Conservation (phyloP, 2,888 invertebrate species). For the Allacma fusca region DNA sequence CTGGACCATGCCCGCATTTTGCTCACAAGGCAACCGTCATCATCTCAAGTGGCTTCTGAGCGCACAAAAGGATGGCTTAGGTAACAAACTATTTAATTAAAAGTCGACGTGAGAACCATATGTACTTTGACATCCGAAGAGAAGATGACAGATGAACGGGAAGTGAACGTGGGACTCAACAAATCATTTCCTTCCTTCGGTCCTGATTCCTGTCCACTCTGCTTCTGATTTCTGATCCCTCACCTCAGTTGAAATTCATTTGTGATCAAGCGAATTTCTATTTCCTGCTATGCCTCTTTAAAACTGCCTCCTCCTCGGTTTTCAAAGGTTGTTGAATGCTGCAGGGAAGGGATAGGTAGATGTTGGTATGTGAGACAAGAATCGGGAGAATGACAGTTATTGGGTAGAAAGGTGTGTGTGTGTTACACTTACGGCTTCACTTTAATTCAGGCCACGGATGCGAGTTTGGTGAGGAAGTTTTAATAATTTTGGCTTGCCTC, state of each 20-base stretch:
- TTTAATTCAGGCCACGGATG: conserved; percentile 14
- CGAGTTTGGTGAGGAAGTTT: conserved; percentile 14
- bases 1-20: not conserved
- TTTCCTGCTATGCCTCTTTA: not conserved
- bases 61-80: not conserved
- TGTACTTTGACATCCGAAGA: not conserved
- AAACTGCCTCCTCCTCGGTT: not conserved
- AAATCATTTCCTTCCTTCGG: not conserved
- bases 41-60: not conserved
- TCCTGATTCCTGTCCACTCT: not conserved
- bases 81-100: not conserved
- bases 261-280: not conserved
- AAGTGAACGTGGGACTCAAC: not conserved
- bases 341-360: not conserved
- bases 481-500: conserved; percentile 20
- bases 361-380: not conserved
- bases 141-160: not conserved
- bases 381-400: not conserved
- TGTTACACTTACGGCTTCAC: not conserved
- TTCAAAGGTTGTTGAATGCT: not conserved
- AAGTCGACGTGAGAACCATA: not conserved
- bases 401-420: not conserved
- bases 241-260: not conserved
- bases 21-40: not conserved
- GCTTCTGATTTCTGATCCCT: not conserved